Conservation (phyloP, 2,113 vertebrate genomes). For the Salvelinus namaycush region DNA sequence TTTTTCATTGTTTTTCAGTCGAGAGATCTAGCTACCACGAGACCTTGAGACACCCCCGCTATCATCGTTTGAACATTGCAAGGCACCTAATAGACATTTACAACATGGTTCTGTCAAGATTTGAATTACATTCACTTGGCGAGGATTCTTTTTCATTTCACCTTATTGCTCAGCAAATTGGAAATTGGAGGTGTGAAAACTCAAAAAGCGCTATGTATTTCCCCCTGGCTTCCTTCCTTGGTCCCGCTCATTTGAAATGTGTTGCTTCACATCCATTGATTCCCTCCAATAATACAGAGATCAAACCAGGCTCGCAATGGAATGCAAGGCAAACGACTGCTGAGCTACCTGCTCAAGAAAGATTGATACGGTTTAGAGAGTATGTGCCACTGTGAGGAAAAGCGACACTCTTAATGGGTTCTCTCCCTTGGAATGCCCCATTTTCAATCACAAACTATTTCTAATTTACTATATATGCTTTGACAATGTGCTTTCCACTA, state of each 20-base stretch:
- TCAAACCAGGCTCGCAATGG: slow-evolving; percentile 23
- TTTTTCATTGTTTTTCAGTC: not conserved
- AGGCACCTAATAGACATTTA: not conserved
- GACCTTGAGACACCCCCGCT: not conserved
- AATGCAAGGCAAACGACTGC: not conserved
- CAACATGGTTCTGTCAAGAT: not conserved
- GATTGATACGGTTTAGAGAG: not conserved
- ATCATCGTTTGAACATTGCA: slow-evolving; percentile 7
- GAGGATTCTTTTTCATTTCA: not conserved
- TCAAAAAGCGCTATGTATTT: not conserved
- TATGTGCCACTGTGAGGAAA: slow-evolving; percentile 2
- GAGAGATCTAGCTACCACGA: not conserved
- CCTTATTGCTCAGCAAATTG: not conserved
- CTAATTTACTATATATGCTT: not conserved
- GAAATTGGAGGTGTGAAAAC: not conserved
- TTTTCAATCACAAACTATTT: not conserved
- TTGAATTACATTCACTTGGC: slow-evolving; percentile 22
- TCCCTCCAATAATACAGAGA: slow-evolving; percentile 11
- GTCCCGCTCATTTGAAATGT: slow-evolving; percentile 5
- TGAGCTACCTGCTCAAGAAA: not conserved
- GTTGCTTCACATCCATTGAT: slow-evolving; percentile 20
- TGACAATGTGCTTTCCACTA: not conserved
- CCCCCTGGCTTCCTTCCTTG: not conserved
- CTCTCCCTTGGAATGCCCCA: not conserved
- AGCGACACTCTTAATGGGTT: not conserved